phyloP scores from a whole-genome alignment of 2,113 vertebrate genomes.

The Xenotilapia leptura region DNA sequence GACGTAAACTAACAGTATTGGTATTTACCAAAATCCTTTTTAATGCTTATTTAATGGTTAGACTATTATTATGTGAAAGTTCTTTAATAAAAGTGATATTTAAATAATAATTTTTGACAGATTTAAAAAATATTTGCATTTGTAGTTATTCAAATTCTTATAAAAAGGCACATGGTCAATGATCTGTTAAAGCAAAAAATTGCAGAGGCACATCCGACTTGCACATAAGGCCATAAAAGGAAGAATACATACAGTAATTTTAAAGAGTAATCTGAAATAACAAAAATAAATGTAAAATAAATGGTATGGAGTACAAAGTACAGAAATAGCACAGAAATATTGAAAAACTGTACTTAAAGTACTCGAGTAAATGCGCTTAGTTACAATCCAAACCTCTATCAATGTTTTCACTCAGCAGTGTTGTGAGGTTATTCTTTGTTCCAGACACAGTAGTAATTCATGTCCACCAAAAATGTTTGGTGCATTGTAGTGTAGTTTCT shows the following conservation, averaged over 20 bases:
- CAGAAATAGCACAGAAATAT: neutral
- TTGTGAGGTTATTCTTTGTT: neutral
- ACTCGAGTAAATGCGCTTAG: neutral
- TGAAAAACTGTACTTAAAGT: neutral
- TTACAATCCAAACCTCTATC: neutral
- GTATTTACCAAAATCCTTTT: neutral
- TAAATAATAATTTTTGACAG: neutral
- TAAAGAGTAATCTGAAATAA: neutral
- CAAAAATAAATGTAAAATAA: neutral
- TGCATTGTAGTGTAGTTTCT: neutral
- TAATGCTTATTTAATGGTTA: neutral
- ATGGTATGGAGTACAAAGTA: neutral
- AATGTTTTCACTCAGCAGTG: neutral
- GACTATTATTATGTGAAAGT: neutral
- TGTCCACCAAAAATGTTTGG: neutral
- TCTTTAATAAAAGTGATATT: neutral
- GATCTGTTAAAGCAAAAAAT: neutral
- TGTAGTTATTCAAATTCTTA: neutral
- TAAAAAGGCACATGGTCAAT: neutral
- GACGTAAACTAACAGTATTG: neutral
- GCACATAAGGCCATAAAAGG: neutral
- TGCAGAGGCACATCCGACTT: neutral
- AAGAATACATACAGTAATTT: neutral
- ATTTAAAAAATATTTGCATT: neutral
- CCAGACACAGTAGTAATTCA: neutral